Conservation (phyloP, 1,140 invertebrate genomes). For the Piezodorus guildinii region DNA sequence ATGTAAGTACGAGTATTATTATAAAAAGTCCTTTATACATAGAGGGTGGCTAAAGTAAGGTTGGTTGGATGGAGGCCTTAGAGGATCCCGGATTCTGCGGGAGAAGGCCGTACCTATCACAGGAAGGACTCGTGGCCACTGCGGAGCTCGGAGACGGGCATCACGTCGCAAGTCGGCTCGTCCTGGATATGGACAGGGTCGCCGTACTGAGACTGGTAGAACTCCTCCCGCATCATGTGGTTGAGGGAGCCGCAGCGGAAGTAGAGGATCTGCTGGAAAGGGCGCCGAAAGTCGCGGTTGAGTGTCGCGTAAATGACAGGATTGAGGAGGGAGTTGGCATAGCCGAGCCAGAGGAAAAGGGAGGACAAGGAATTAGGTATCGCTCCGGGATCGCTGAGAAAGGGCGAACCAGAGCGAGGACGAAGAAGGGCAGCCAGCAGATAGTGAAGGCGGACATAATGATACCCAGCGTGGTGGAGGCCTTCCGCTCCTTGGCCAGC, state of each 20-base stretch:
- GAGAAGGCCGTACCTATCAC: conserved; percentile 12
- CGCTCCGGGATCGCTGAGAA: conserved; percentile 47
- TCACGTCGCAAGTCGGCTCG: conserved; percentile 38
- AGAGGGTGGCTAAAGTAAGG: neutral
- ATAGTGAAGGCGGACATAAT: conserved; percentile 94
- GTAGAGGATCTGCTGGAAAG: conserved; percentile 81
- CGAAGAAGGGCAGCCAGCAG: conserved; percentile 96
- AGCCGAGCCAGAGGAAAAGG: conserved; percentile 79
- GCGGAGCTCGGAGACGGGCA: conserved; percentile 21
- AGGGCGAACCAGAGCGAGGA: conserved; percentile 77
- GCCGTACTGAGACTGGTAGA: conserved; percentile 83
- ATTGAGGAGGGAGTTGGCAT: conserved; percentile 84
- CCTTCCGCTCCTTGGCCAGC: conserved; percentile 80
- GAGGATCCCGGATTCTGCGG: neutral
- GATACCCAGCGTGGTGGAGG: conserved; percentile 90
- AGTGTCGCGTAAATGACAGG: conserved; percentile 88
- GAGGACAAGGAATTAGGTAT: conserved; percentile 47
- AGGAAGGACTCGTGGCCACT: conserved; percentile 21
- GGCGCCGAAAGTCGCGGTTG: conserved; percentile 83
- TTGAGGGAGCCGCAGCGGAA: conserved; percentile 65
- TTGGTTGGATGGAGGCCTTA: neutral
- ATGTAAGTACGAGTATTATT: neutral
- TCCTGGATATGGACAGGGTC: conserved; percentile 45
- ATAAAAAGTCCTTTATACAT: neutral
- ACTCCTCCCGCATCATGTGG: conserved; percentile 82